phyloP scores from a whole-genome alignment of 2,113 vertebrate species.

The Archocentrus centrarchus region DNA sequence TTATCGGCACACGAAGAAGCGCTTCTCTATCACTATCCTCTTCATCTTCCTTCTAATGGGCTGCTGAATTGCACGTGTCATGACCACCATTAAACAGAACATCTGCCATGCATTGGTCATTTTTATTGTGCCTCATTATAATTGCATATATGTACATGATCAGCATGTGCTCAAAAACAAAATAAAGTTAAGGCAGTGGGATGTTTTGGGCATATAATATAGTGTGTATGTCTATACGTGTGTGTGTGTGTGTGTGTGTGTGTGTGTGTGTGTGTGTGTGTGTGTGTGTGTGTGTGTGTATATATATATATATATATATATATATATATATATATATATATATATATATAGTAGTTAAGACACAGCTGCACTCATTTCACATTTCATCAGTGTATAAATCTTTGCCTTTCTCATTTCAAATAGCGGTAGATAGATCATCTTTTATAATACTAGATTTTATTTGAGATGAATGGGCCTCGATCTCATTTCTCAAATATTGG shows the following conservation, averaged over 20 bases:
- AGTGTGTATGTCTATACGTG: background rate
- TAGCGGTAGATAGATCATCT: background rate
- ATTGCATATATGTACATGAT: background rate
- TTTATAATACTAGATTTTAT: background rate
- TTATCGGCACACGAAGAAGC: slow-evolving; percentile 7
- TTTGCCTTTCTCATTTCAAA: background rate
- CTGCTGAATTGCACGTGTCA: background rate
- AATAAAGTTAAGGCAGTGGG: background rate
- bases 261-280: background rate
- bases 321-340: background rate
- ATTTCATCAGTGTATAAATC: background rate
- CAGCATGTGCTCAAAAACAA: background rate
- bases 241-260: background rate
- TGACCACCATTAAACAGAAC: background rate
- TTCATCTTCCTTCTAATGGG: slow-evolving; percentile 16
- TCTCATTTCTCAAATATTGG: background rate
- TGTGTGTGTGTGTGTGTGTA: too few species aligned
- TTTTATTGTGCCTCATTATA: background rate
- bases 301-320: background rate
- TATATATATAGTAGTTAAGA: too few species aligned
- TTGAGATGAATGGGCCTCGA: background rate
- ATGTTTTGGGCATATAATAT: background rate
- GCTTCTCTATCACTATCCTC: background rate
- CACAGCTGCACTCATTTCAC: too few species aligned
- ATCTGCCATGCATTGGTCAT: background rate